A percentile compares a stretch with the other conserved stretches of the same genome.
phyloP scores from a whole-genome alignment of 2,888 invertebrate species.

The Apamea crenata region DNA sequence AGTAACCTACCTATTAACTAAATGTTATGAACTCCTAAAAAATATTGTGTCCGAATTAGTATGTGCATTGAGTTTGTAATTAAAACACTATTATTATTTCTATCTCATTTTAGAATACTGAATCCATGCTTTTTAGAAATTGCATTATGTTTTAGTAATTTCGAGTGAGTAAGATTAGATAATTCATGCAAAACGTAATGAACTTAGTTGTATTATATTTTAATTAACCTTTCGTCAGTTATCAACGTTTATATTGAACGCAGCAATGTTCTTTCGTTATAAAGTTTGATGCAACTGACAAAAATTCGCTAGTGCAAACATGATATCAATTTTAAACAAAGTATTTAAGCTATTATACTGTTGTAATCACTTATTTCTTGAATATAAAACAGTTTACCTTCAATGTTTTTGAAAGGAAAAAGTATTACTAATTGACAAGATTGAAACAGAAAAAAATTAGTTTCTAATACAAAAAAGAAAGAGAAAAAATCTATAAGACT shows the following conservation, averaged over 20 bases:
- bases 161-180: slow-evolving; percentile 46
- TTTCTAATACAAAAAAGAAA: too few species aligned
- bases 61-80: neutral
- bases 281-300: slow-evolving; percentile 38
- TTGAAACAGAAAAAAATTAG: too few species aligned
- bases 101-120: neutral
- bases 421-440: neutral
- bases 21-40: neutral
- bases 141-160: slow-evolving; percentile 22
- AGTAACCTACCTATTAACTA: neutral
- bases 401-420: neutral
- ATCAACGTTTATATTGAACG: slow-evolving; percentile 53
- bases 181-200: slow-evolving; percentile 55
- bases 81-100: neutral
- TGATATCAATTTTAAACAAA: slow-evolving; percentile 26
- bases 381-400: slow-evolving; percentile 1
- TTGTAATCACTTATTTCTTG: slow-evolving; percentile 13
- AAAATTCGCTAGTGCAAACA: slow-evolving; percentile 39
- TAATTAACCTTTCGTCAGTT: slow-evolving; percentile 48
- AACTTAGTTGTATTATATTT: slow-evolving; percentile 54
- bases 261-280: slow-evolving; percentile 33
- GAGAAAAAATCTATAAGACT: neutral
- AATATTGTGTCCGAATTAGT: neutral
- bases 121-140: slow-evolving; percentile 9
- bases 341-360: neutral